Conservation (phyloP, 2,888 invertebrate genomes). For the Diachrysia chrysitis region DNA sequence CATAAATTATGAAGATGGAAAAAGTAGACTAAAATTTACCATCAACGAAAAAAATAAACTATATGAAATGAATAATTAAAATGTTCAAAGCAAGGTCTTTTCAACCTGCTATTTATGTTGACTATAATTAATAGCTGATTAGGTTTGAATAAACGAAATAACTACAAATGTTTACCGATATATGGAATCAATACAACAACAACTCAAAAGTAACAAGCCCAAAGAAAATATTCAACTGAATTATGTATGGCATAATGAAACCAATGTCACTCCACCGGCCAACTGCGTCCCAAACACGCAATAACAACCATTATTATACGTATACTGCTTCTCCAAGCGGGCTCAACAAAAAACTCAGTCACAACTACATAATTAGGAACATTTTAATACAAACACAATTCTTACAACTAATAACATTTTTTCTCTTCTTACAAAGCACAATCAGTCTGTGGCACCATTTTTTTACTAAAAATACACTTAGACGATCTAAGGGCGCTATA, state of each 20-base stretch:
- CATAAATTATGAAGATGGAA: conserved; percentile 3
- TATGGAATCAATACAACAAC: conserved; percentile 29
- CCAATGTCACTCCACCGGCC: conserved; percentile 54
- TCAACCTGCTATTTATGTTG: not conserved
- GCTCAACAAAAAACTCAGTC: conserved; percentile 71
- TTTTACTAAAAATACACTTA: conserved; percentile 73
- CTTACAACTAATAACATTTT: conserved; percentile 75
- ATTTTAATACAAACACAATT: conserved; percentile 82
- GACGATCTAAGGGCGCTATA: conserved; percentile 79
- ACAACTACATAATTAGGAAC: conserved; percentile 85
- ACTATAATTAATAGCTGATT: conserved; percentile 13
- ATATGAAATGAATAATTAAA: conserved; percentile 2
- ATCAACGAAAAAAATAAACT: not conserved
- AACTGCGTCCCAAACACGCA: conserved; percentile 51
- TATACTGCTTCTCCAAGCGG: conserved; percentile 67
- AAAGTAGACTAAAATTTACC: not conserved
- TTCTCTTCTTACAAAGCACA: conserved; percentile 79
- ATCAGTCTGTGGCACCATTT: conserved; percentile 83
- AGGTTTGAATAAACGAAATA: conserved; percentile 7
- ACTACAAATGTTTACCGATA: conserved; percentile 23
- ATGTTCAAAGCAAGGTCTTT: not conserved
- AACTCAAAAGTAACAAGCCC: conserved; percentile 15
- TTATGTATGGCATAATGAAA: conserved; percentile 44
- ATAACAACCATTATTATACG: conserved; percentile 66
- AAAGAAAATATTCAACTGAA: conserved; percentile 30